phyloP scores from a whole-genome alignment of 2,797 vertebrate species.

The Bradypodion pumilum region DNA sequence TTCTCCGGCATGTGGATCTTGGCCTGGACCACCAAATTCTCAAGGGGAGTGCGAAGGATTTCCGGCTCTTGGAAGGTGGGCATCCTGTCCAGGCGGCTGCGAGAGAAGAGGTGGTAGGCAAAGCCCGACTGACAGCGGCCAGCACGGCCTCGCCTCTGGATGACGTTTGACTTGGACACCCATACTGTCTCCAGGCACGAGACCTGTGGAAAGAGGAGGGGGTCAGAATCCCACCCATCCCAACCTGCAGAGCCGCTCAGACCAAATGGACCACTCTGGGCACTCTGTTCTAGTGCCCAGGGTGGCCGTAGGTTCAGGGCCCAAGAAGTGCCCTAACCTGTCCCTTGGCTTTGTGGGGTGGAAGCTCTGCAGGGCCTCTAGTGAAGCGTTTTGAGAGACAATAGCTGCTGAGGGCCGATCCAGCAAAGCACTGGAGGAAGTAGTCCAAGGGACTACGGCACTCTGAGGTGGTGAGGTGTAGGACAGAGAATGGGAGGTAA shows the following conservation, averaged over 20 bases:
- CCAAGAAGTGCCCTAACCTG: neutral
- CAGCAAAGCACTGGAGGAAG: too few species aligned
- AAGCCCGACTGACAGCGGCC: conserved; percentile 94
- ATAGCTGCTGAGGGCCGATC: neutral
- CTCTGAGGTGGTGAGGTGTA: neutral
- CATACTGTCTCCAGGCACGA: conserved; percentile 94
- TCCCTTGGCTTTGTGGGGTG: too few species aligned
- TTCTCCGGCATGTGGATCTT: conserved; percentile 93
- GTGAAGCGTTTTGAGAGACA: too few species aligned
- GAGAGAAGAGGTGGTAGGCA: conserved; percentile 92
- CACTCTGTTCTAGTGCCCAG: too few species aligned
- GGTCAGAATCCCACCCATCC: neutral
- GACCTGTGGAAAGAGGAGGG: conserved; percentile 77
- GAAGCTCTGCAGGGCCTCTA: neutral
- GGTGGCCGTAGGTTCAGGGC: neutral
- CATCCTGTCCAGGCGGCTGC: conserved; percentile 86
- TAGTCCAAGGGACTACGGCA: too few species aligned
- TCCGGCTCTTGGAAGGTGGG: conserved; percentile 88
- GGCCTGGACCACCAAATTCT: conserved; percentile 93
- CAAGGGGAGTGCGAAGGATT: conserved; percentile 93
- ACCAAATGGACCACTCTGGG: too few species aligned
- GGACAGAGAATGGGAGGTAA: too few species aligned
- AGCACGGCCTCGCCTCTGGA: conserved; percentile 90
- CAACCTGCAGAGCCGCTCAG: fast-evolving
- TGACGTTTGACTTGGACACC: conserved; percentile 92